phyloP scores from a whole-genome alignment of 2,113 vertebrate genomes.

The Tiliqua scincoides region DNA sequence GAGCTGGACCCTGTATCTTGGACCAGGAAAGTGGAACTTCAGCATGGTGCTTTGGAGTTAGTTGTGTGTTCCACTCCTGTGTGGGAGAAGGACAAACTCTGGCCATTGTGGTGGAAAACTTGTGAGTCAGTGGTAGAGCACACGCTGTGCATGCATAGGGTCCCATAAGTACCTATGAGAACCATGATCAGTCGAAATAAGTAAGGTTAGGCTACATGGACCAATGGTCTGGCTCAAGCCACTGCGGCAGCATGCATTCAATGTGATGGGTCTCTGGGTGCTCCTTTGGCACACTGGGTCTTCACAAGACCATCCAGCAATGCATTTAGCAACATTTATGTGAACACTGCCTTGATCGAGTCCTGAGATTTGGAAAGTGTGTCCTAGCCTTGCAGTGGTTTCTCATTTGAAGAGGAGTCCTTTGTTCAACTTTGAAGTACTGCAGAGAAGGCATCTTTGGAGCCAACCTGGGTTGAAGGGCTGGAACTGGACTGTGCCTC shows the following conservation, averaged over 20 bases:
- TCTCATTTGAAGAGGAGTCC: background rate
- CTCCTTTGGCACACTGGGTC: background rate
- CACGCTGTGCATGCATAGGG: background rate
- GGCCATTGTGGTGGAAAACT: background rate
- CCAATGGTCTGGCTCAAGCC: too few species aligned
- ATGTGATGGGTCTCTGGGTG: background rate
- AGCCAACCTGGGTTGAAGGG: constrained; percentile 57
- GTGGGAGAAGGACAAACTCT: background rate
- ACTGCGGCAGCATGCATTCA: background rate
- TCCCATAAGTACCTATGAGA: background rate
- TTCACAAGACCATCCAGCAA: constrained; percentile 3
- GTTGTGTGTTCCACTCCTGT: background rate
- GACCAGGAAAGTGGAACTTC: too few species aligned
- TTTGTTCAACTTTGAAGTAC: fast-evolving
- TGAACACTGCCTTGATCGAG: background rate
- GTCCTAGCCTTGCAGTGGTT: background rate
- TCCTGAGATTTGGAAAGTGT: background rate
- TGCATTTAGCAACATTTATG: constrained; percentile 7
- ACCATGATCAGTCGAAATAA: too few species aligned
- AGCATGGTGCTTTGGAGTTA: background rate
- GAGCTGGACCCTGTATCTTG: too few species aligned
- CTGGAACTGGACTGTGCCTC: constrained; percentile 33
- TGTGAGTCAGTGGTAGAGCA: background rate
- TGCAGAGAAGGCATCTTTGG: constrained; percentile 16
- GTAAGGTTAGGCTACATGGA: background rate